Evolutionary conservation across 2,797 vertebrate genomes (phyloP).

Genomic region (Epinephelus coioides): DNA sequence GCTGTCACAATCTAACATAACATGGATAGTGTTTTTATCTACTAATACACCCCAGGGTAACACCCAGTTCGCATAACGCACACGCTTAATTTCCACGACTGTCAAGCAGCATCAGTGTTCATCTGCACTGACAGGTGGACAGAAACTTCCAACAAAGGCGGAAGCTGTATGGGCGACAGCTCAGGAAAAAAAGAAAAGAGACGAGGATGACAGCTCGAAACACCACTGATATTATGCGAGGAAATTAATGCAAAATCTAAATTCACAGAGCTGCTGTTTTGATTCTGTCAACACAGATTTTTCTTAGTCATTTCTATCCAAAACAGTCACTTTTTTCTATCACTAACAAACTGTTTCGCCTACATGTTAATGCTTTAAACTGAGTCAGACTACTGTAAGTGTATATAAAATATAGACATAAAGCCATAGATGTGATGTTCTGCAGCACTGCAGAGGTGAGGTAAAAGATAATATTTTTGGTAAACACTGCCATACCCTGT

Average conservation of each 20-base stretch:
- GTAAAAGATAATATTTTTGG: not conserved
- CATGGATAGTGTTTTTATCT: conserved; percentile 22
- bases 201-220: conserved; percentile 1
- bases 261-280: not conserved
- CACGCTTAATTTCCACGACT: conserved; percentile 26
- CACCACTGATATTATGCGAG: not conserved
- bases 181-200: conserved; percentile 11
- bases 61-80: conserved; percentile 15
- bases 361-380: not conserved
- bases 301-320: not conserved
- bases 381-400: not conserved
- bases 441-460: conserved; percentile 18
- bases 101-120: conserved; percentile 54
- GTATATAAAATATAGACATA: not conserved
- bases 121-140: conserved; percentile 38
- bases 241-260: not conserved
- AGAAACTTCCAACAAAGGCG: conserved; percentile 36
- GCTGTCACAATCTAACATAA: conserved; percentile 22
- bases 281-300: not conserved
- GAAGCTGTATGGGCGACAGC: conserved; percentile 30
- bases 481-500: conserved; percentile 4
- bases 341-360: not conserved
- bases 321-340: not conserved
- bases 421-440: not conserved
- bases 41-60: conserved; percentile 28